Conservation (phyloP, 2,113 vertebrate genomes). For the Tenrec ecaudatus region DNA sequence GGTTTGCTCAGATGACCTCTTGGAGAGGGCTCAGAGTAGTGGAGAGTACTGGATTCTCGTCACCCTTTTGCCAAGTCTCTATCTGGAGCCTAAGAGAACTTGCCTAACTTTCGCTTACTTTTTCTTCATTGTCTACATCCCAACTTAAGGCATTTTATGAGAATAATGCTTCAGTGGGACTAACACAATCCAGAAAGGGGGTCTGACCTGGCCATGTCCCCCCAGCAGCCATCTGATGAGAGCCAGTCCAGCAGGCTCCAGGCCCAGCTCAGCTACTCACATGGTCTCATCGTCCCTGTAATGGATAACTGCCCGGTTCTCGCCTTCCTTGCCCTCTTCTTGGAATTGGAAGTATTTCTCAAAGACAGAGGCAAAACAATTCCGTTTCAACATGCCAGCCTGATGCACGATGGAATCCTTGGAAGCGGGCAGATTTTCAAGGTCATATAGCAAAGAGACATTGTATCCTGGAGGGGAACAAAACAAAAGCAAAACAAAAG, state of each 20-base stretch:
- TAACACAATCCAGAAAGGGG: neutral
- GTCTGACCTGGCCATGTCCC: neutral
- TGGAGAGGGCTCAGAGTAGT: slow-evolving; percentile 14
- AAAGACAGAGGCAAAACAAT: slow-evolving; percentile 98
- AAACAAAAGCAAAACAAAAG: slow-evolving; percentile 21
- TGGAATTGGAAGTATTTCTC: slow-evolving; percentile 99
- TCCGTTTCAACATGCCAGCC: slow-evolving; percentile 97
- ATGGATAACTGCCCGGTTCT: slow-evolving; percentile 97
- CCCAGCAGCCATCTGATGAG: neutral
- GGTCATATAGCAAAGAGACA: slow-evolving; percentile 93
- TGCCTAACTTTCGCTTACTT: neutral
- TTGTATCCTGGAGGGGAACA: slow-evolving; percentile 89
- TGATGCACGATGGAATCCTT: slow-evolving; percentile 95
- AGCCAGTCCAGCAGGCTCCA: neutral
- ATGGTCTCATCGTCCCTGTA: slow-evolving; percentile 99
- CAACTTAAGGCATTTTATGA: slow-evolving; percentile 15
- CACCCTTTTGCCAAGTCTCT: slow-evolving; percentile 28
- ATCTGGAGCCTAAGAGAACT: slow-evolving; percentile 12
- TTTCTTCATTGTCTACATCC: neutral
- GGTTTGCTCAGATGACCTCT: neutral
- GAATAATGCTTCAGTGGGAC: neutral
- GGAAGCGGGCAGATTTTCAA: slow-evolving; percentile 94
- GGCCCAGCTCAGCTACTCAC: slow-evolving; percentile 85
- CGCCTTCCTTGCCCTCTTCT: slow-evolving; percentile 97
- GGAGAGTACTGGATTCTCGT: neutral